These are phyloP conservation scores for Xanthia icteritia DNA, from an alignment of 2,888 invertebrate genomes.

Conservation along the genomic window DNA sequence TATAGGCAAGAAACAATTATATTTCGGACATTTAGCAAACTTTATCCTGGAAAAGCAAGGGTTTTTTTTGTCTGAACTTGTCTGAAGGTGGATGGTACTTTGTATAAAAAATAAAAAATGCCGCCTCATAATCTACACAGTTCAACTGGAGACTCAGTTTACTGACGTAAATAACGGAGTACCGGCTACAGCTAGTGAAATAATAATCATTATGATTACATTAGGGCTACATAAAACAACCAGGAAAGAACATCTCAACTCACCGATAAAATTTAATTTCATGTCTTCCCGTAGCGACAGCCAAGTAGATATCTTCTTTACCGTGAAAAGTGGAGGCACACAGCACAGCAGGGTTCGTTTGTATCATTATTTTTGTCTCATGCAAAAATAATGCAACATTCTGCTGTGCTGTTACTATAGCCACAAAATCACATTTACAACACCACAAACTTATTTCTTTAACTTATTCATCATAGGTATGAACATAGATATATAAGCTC, in stretches of 20 bases:
- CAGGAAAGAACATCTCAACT: neutral
- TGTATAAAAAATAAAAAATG: no score
- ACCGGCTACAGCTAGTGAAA: neutral
- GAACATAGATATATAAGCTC: neutral
- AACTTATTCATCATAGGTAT: neutral
- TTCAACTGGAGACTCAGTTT: neutral
- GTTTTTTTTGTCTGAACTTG: neutral
- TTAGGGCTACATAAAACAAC: neutral
- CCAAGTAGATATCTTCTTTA: neutral
- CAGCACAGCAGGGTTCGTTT: neutral
- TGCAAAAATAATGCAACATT: neutral
- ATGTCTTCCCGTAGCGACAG: neutral
- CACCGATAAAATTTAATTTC: constrained; percentile 10
- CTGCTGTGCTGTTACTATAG: neutral
- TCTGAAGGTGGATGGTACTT: neutral
- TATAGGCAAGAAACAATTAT: neutral
- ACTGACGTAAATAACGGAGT: neutral
- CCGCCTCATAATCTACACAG: neutral
- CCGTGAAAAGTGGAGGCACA: neutral
- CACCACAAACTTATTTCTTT: neutral
- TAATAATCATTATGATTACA: neutral
- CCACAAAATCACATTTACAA: neutral
- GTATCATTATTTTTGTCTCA: neutral
- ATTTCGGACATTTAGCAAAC: neutral
- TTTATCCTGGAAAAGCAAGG: neutral